Percentiles rank a stretch among this genome's conserved stretches.
Conservation (phyloP, 2,888 invertebrate species). For the Yponomeuta evonymella region DNA sequence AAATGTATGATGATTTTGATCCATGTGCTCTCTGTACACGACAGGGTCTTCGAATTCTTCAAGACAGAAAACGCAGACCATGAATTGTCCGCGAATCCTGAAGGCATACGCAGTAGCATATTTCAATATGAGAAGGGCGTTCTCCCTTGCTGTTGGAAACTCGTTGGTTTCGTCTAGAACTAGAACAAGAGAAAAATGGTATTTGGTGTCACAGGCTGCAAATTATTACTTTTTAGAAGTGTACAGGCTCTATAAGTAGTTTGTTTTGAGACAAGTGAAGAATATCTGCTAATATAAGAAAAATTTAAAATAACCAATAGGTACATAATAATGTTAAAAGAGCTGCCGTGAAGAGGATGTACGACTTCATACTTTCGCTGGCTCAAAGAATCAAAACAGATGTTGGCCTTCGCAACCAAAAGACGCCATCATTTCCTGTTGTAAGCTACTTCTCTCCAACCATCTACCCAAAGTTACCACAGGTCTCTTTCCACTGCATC, state of each 20-base stretch:
- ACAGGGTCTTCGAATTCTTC: slow-evolving; percentile 50
- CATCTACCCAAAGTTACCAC: too few species aligned
- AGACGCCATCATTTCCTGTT: too few species aligned
- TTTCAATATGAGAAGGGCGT: slow-evolving; percentile 58
- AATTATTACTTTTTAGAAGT: neutral
- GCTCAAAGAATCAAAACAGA: too few species aligned
- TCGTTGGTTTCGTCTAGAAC: slow-evolving; percentile 55
- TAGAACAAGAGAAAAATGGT: slow-evolving; percentile 54
- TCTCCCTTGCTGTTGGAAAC: slow-evolving; percentile 45
- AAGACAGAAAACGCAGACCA: slow-evolving; percentile 63
- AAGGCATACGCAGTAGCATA: slow-evolving; percentile 62
- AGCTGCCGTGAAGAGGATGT: too few species aligned
- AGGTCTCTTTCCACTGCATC: too few species aligned
- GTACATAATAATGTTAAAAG: too few species aligned
- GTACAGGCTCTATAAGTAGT: neutral
- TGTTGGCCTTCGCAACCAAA: too few species aligned
- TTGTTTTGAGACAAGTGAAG: too few species aligned
- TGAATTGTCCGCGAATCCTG: slow-evolving; percentile 46
- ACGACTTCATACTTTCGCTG: too few species aligned
- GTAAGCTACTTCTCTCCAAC: too few species aligned
- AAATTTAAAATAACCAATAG: too few species aligned
- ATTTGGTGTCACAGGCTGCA: neutral
- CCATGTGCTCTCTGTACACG: slow-evolving; percentile 48
- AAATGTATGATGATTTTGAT: slow-evolving; percentile 35
- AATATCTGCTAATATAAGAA: too few species aligned